phyloP scores from a whole-genome alignment of 2,797 vertebrate genomes.

The Melanotaenia trifasciata region DNA sequence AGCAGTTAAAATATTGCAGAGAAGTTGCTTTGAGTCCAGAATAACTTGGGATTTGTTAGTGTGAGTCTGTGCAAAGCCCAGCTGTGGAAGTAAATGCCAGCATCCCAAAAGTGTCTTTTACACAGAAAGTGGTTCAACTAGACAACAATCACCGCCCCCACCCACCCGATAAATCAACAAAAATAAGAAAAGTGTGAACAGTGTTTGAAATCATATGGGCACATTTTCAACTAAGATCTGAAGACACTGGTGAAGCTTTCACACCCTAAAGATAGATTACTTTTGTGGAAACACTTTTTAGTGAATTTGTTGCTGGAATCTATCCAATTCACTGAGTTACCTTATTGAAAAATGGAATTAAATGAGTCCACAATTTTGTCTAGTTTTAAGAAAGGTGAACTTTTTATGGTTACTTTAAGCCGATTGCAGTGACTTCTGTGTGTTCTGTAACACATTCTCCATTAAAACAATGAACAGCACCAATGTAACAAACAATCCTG shows the following conservation, averaged over 20 bases:
- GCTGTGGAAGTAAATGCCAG: constrained; percentile 17
- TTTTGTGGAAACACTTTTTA: too few species aligned
- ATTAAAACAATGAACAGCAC: not conserved
- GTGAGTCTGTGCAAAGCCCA: constrained; percentile 13
- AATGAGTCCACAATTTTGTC: too few species aligned
- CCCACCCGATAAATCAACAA: not conserved
- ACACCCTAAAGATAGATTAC: too few species aligned
- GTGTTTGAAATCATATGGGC: not conserved
- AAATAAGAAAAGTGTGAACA: not conserved
- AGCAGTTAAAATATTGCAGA: constrained; percentile 1
- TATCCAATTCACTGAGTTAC: too few species aligned
- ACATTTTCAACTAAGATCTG: not conserved
- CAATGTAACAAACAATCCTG: not conserved
- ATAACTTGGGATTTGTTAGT: not conserved
- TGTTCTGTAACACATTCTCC: not conserved
- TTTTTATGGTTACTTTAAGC: too few species aligned
- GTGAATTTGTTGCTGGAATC: too few species aligned
- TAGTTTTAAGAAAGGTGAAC: too few species aligned
- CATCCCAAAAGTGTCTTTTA: constrained; percentile 7
- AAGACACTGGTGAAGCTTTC: too few species aligned
- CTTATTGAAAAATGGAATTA: too few species aligned
- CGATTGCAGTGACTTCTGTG: not conserved
- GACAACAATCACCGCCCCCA: constrained; percentile 1
- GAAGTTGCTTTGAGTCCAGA: not conserved
- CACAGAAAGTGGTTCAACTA: constrained; percentile 11